phyloP scores from a whole-genome alignment of 2,797 vertebrate genomes.

The Menidia menidia region DNA sequence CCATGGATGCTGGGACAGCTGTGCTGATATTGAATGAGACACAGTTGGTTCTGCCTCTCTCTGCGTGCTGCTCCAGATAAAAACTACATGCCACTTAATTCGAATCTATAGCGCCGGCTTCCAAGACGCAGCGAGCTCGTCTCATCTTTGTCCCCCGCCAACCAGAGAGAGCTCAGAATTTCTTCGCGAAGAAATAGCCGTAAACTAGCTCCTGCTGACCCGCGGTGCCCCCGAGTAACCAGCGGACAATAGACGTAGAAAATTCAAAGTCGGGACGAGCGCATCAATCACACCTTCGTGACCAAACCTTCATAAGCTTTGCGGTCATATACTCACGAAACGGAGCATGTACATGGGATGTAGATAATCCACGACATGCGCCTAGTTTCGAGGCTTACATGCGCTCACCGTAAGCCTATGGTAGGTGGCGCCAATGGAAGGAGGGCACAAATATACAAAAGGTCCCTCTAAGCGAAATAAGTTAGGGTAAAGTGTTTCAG shows the following conservation, averaged over 20 bases:
- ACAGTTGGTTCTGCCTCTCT: conserved; percentile 76
- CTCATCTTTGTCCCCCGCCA: conserved; percentile 68
- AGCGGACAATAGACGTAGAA: conserved; percentile 47
- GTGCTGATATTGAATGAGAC: conserved; percentile 82
- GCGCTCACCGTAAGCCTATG: conserved; percentile 9
- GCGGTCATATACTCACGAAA: conserved; percentile 17
- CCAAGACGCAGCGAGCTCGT: conserved; percentile 71
- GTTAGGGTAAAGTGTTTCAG: conserved; percentile 5
- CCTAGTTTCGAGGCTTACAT: conserved; percentile 10
- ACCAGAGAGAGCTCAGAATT: conserved; percentile 52
- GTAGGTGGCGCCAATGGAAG: background rate
- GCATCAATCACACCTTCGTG: conserved; percentile 24
- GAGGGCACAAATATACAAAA: background rate
- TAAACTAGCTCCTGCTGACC: conserved; percentile 61
- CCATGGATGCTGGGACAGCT: conserved; percentile 86
- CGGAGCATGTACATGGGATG: conserved; percentile 12
- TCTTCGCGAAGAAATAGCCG: conserved; percentile 34
- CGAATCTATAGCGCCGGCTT: conserved; percentile 73
- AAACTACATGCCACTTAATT: conserved; percentile 82
- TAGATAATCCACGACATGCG: conserved; percentile 22
- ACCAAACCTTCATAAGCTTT: conserved; percentile 26
- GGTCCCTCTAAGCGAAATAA: conserved; percentile 4
- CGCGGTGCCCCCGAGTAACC: conserved; percentile 57
- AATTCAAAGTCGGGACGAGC: conserved; percentile 42
- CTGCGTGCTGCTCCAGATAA: conserved; percentile 78